These are phyloP conservation scores for Cryptophagus acutangulus DNA, from an alignment of 2,888 invertebrate species.

Conservation along the genomic window DNA sequence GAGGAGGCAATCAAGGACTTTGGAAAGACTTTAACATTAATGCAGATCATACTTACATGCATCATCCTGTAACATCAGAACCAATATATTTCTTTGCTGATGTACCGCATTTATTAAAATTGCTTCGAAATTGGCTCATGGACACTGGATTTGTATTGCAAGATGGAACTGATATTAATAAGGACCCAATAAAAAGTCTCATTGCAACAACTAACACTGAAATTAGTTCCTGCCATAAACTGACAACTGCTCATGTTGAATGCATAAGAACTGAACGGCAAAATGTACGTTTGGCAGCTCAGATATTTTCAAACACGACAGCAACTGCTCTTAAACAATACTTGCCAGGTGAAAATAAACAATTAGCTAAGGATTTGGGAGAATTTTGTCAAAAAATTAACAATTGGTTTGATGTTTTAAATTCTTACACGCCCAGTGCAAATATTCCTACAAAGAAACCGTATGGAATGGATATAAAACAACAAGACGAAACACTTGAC, in stretches of 20 bases:
- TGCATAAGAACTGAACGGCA: constrained; percentile 26
- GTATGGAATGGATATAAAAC: constrained; percentile 19
- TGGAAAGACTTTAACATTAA: constrained; percentile 19
- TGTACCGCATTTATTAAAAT: constrained; percentile 28
- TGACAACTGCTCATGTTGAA: constrained; percentile 23
- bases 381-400: constrained; percentile 28
- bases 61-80: constrained; percentile 14
- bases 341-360: constrained; percentile 19
- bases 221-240: constrained; percentile 21
- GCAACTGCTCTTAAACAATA: constrained; percentile 29
- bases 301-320: constrained; percentile 30
- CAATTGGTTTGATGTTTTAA: constrained; percentile 32
- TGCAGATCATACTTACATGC: constrained; percentile 14
- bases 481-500: constrained; percentile 23
- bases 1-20: constrained; percentile 22
- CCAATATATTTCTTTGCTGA: constrained; percentile 24
- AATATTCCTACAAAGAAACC: constrained; percentile 20
- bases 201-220: constrained; percentile 14
- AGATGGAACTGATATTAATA: constrained; percentile 20
- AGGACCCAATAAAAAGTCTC: constrained; percentile 16
- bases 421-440: constrained; percentile 19
- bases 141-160: constrained; percentile 23
- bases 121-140: constrained; percentile 15
- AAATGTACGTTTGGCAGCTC: constrained; percentile 27
- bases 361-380: constrained; percentile 16